Percentiles rank a stretch among this genome's conserved stretches.
Conservation (phyloP, 2,113 vertebrate genomes). For the Serilophus lunatus region DNA sequence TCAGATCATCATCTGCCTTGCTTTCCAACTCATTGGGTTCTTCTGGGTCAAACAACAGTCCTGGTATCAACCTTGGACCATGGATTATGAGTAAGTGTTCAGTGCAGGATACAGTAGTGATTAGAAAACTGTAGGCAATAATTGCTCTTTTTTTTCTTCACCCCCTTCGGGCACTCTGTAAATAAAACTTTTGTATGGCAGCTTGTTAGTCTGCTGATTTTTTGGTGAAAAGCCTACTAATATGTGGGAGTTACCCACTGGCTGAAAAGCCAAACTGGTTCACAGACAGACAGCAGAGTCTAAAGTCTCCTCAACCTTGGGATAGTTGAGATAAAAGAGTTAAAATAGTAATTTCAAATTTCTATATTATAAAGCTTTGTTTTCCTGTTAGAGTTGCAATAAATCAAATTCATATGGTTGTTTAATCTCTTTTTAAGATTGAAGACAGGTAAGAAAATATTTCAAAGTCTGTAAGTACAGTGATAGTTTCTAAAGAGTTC, state of each 20-base stretch:
- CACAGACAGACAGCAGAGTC: neutral
- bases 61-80: slow-evolving; percentile 85
- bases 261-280: neutral
- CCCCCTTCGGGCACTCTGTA: neutral
- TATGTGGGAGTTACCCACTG: neutral
- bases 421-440: neutral
- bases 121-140: neutral
- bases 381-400: neutral
- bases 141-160: neutral
- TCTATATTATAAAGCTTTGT: neutral
- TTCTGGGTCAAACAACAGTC: slow-evolving; percentile 84
- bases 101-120: neutral
- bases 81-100: slow-evolving; percentile 81
- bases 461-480: neutral
- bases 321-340: neutral
- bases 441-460: no score
- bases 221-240: neutral
- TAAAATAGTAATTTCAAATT: neutral
- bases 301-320: neutral
- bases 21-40: slow-evolving; percentile 89
- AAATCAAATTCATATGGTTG: neutral
- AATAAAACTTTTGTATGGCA: neutral
- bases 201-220: neutral
- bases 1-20: slow-evolving; percentile 91
- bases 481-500: neutral